A percentile compares a stretch with the other conserved stretches of the same genome.
Conservation (phyloP, 2,888 invertebrate genomes). For the Schizotus pectinicornis region DNA sequence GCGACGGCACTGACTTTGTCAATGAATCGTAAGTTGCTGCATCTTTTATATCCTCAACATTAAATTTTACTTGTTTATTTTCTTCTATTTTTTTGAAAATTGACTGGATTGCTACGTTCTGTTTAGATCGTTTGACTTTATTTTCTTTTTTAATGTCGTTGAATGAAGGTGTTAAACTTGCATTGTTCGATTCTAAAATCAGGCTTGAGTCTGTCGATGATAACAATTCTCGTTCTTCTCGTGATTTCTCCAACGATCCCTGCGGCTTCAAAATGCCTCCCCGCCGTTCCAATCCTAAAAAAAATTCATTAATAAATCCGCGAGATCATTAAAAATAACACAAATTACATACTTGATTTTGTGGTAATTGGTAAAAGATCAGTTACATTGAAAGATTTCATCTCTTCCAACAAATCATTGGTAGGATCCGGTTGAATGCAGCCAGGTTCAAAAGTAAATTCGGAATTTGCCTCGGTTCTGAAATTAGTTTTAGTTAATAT, state of each 20-base stretch:
- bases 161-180: conserved; percentile 23
- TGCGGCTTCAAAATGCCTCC: conserved; percentile 74
- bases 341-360: conserved; percentile 41
- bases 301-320: conserved; percentile 3
- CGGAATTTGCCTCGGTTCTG: conserved; percentile 47
- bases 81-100: conserved; percentile 76
- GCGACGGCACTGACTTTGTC: conserved; percentile 34
- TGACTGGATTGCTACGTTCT: conserved; percentile 82
- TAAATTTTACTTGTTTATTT: conserved; percentile 54
- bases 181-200: conserved; percentile 13
- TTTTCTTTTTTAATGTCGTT: conserved; percentile 40
- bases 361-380: conserved; percentile 36
- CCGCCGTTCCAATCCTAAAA: conserved; percentile 47
- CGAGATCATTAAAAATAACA: conserved; percentile 1
- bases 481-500: conserved; percentile 21
- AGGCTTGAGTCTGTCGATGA: conserved; percentile 24
- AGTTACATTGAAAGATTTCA: conserved; percentile 61
- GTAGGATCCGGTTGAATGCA: conserved; percentile 59
- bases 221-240: conserved; percentile 66
- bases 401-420: conserved; percentile 62
- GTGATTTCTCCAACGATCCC: conserved; percentile 71
- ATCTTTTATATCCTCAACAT: conserved; percentile 47
- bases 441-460: conserved; percentile 55
- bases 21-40: not conserved
- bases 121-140: conserved; percentile 63